These are phyloP conservation scores for Anabas testudineus DNA, from an alignment of 2,797 vertebrate genomes.

Conservation along the genomic window DNA sequence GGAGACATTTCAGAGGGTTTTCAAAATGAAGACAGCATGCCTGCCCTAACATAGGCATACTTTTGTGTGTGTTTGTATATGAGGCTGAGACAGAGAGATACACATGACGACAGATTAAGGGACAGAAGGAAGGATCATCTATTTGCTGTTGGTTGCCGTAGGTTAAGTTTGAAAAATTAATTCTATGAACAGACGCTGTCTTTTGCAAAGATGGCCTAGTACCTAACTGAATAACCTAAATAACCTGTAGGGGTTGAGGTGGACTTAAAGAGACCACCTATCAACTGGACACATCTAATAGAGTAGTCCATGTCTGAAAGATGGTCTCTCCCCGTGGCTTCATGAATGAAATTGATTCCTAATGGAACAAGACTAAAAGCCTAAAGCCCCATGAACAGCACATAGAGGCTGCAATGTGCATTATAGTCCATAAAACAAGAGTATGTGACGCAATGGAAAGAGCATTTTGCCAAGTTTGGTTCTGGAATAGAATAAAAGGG, in stretches of 20 bases:
- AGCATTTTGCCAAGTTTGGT: too few species aligned
- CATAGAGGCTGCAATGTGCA: conserved; percentile 23
- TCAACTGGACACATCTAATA: conserved; percentile 51
- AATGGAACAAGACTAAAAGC: conserved; percentile 55
- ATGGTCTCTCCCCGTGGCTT: conserved; percentile 26
- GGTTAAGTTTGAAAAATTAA: conserved; percentile 24
- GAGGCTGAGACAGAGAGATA: not conserved
- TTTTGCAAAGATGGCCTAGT: conserved; percentile 21
- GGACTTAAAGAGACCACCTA: conserved; percentile 31
- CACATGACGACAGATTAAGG: conserved; percentile 11
- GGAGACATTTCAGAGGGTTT: conserved; percentile 47
- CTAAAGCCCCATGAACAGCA: conserved; percentile 2
- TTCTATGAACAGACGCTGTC: conserved; percentile 23
- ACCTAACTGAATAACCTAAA: not conserved
- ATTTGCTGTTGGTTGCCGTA: conserved; percentile 10
- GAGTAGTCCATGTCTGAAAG: conserved; percentile 40
- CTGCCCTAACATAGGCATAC: not conserved
- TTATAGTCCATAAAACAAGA: conserved; percentile 8
- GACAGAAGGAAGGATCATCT: conserved; percentile 31
- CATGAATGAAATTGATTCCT: conserved; percentile 48
- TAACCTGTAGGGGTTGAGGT: conserved; percentile 34
- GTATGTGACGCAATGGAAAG: not conserved
- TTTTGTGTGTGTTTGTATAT: conserved; percentile 8
- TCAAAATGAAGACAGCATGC: conserved; percentile 48
- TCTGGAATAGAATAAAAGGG: too few species aligned